phyloP scores from a whole-genome alignment of 2,888 invertebrate species.

The Endotricha flammealis region DNA sequence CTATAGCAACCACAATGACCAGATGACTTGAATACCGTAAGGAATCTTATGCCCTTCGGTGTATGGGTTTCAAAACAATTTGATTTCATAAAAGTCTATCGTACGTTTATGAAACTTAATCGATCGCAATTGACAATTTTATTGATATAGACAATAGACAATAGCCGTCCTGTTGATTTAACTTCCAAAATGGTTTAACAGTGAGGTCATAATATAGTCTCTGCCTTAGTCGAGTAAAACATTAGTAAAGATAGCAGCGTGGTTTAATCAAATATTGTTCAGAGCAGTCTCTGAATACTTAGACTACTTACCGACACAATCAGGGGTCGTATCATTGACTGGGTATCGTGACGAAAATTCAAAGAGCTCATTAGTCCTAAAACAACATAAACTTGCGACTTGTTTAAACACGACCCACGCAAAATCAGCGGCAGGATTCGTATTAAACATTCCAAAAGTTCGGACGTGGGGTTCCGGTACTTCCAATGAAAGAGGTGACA shows the following conservation, averaged over 20 bases:
- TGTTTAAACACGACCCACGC: slow-evolving; percentile 42
- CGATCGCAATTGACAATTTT: too few species aligned
- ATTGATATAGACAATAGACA: too few species aligned
- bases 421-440: slow-evolving; percentile 33
- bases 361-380: slow-evolving; percentile 60
- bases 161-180: too few species aligned
- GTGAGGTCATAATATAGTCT: too few species aligned
- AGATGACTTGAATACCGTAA: too few species aligned
- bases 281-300: slow-evolving; percentile 8
- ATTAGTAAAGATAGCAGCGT: slow-evolving; percentile 4
- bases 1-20: too few species aligned
- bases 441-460: slow-evolving; percentile 30
- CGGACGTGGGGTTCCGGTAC: slow-evolving; percentile 23
- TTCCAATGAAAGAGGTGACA: slow-evolving; percentile 19
- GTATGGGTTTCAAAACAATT: too few species aligned
- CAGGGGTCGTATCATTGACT: slow-evolving; percentile 25
- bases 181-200: too few species aligned
- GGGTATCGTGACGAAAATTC: slow-evolving; percentile 44
- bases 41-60: too few species aligned
- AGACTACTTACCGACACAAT: slow-evolving; percentile 13
- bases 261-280: slow-evolving; percentile 9
- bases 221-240: too few species aligned
- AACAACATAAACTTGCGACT: slow-evolving; percentile 56
- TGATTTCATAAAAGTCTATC: too few species aligned
- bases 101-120: too few species aligned